phyloP scores from a whole-genome alignment of 1,140 invertebrate species.

The Polypedilum pembai region DNA sequence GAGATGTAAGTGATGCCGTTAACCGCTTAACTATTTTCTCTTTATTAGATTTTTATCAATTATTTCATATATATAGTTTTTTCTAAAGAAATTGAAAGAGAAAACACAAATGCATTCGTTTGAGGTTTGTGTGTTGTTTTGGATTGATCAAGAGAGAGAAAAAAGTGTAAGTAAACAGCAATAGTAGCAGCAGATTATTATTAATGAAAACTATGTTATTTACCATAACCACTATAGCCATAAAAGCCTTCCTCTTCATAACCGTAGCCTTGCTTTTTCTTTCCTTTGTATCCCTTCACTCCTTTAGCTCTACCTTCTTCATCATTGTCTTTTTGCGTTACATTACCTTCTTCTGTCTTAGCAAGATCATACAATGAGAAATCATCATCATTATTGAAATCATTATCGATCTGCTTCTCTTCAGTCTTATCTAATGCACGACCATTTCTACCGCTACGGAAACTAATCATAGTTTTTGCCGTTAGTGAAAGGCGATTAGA shows the following conservation, averaged over 20 bases:
- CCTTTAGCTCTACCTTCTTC: slow-evolving; percentile 11
- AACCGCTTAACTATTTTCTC: not conserved
- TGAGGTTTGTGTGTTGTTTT: not conserved
- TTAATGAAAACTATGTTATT: not conserved
- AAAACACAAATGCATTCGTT: not conserved
- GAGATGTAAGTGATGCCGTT: slow-evolving; percentile 7
- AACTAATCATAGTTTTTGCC: not conserved
- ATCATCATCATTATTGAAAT: not conserved
- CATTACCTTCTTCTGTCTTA: not conserved
- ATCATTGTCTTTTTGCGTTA: not conserved
- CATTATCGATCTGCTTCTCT: not conserved
- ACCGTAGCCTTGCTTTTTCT: not conserved
- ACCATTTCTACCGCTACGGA: not conserved
- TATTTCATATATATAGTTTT: not conserved
- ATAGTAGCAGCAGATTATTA: not conserved
- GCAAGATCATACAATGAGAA: not conserved
- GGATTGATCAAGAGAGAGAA: not conserved
- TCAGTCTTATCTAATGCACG: not conserved
- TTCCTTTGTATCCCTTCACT: not conserved
- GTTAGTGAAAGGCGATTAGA: not conserved
- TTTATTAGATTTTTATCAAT: not conserved
- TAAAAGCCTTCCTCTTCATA: not conserved
- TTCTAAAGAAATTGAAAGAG: slow-evolving; percentile 16
- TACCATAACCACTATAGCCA: slow-evolving; percentile 14
- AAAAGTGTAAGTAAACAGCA: not conserved